These are phyloP conservation scores for Nothura maculosa DNA, from an alignment of 2,797 vertebrate genomes.

Conservation along the genomic window DNA sequence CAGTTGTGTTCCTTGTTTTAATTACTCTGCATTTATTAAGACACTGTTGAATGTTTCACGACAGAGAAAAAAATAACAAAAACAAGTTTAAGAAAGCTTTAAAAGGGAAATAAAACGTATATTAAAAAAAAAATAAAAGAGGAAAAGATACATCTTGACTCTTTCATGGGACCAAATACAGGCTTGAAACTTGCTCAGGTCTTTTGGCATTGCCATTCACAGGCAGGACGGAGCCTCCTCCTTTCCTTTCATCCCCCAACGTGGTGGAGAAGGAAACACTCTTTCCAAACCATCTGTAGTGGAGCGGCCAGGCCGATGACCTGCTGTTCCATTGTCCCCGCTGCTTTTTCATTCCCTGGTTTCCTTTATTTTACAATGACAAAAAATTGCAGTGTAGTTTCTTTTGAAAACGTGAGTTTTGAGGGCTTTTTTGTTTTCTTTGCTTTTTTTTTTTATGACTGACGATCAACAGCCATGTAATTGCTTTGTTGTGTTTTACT, in stretches of 20 bases:
- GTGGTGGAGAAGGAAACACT: constrained; percentile 85
- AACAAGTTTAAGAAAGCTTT: constrained; percentile 64
- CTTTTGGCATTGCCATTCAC: constrained; percentile 82
- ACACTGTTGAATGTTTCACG: constrained; percentile 60
- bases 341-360: constrained; percentile 84
- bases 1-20: constrained; percentile 67
- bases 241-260: constrained; percentile 84
- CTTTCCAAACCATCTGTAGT: constrained; percentile 88
- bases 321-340: constrained; percentile 86
- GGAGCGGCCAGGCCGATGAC: constrained; percentile 83
- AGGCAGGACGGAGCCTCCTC: constrained; percentile 80
- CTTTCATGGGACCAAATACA: constrained; percentile 79
- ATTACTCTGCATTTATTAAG: constrained; percentile 70
- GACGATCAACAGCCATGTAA: constrained; percentile 86
- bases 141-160: constrained; percentile 77
- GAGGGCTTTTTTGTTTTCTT: constrained; percentile 70
- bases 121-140: constrained; percentile 53
- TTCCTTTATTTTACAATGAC: constrained; percentile 89
- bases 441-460: constrained; percentile 68
- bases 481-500: constrained; percentile 89
- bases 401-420: constrained; percentile 86
- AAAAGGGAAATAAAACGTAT: constrained; percentile 62
- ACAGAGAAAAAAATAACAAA: constrained; percentile 70
- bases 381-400: constrained; percentile 88
- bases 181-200: constrained; percentile 81